Evolutionary conservation across 2,113 vertebrate species (phyloP), one percentile per base, ranked within the genome.

Genomic region (Himantopus leucocephalus): DNA sequence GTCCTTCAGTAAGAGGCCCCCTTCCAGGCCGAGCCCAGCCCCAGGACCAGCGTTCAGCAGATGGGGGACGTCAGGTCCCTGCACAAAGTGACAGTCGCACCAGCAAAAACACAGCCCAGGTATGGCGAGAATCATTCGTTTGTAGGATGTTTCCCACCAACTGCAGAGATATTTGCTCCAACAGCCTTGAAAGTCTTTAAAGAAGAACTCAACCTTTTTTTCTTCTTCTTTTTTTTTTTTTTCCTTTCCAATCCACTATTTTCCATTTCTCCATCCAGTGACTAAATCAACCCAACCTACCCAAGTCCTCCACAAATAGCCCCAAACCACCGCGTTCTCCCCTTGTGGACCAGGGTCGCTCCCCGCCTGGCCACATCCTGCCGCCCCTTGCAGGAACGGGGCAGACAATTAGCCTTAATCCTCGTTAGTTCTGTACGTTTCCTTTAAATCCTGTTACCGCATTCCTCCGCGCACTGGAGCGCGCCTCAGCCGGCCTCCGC

Each of bases 351-450:
- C 29, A 39, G 58, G 80, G 94, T 12, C 20, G 34, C 95, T 97
- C 90, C 88, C 92, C 23, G 2, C 64, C 5, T 23, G 88, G 90
- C 81, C 62, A 88, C 91, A 94, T 96, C 96, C 95, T 97, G 93
- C 89, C 2, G 15, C 80, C 86, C 39, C 68, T 91, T 6, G 2
- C 0, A 60, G 87, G 93, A 95, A 47, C 19, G 45, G 68, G 73
- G 55, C 83, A 92, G 60, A 97, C 85, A 97, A 97, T 97, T 96
- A 97, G 96, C 92, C 96, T 97, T 98, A 97, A 98, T 97, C 97
- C 96, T 96, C 45, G 74, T 97, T 96, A 95, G 90, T 95, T 93
- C 88, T 95, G 75, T 95, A 93, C 59, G 74, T 96, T 97, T 97
- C 96, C 95, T 97, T 97, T 96, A 95, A 98, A 96, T 95, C 90